These are phyloP conservation scores for Orius laevigatus DNA, from an alignment of 1,140 invertebrate species.

Conservation along the genomic window DNA sequence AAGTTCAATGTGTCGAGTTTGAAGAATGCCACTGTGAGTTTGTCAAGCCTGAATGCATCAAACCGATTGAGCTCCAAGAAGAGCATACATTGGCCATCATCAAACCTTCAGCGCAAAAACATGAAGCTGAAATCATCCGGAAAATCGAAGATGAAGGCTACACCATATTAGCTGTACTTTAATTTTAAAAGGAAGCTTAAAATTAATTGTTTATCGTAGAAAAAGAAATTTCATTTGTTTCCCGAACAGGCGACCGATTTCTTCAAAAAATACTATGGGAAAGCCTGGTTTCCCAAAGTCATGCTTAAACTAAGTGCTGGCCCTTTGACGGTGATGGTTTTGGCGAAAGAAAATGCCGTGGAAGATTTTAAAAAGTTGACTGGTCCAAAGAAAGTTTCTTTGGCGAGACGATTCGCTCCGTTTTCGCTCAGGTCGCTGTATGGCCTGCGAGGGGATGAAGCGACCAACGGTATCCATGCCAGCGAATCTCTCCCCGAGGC, in stretches of 20 bases:
- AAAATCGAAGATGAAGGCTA: constrained; percentile 2
- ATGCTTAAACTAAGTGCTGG: constrained; percentile 7
- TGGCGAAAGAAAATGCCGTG: constrained; percentile 13
- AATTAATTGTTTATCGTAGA: not conserved
- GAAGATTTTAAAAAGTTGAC: constrained; percentile 13
- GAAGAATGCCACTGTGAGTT: too few relatives aligned
- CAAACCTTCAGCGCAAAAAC: not conserved
- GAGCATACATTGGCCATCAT: constrained; percentile 2
- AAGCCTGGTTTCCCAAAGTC: constrained; percentile 15
- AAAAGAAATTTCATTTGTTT: not conserved
- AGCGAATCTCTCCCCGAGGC: constrained; percentile 4
- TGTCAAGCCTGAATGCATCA: too few relatives aligned
- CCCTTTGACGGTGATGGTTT: constrained; percentile 7
- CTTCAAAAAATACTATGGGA: constrained; percentile 13
- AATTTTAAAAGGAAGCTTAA: too few relatives aligned
- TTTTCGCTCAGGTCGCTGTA: constrained; percentile 11
- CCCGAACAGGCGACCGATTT: constrained; percentile 11
- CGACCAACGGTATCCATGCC: constrained; percentile 13
- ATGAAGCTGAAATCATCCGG: not conserved
- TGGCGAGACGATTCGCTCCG: constrained; percentile 8
- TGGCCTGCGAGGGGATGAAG: constrained; percentile 9
- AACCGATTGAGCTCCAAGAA: not conserved
- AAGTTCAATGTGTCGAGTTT: too few relatives aligned
- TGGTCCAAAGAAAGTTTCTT: constrained; percentile 11
- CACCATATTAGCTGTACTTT: not conserved